Evolutionary conservation across 2,797 vertebrate genomes (phyloP).

Genomic region (Forpus xanthops): DNA sequence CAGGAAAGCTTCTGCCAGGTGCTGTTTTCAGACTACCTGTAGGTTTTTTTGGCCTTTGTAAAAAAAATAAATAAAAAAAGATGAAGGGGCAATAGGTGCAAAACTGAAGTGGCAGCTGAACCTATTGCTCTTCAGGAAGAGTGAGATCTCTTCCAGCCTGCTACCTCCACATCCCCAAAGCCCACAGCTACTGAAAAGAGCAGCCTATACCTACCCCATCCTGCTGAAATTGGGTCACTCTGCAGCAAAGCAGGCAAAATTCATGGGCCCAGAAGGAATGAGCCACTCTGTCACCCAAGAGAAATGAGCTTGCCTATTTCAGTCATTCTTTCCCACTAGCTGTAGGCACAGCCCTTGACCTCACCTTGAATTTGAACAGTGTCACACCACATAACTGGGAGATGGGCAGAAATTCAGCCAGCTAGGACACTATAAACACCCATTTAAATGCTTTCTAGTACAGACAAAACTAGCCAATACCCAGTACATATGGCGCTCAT

Average conservation of each 20-base stretch:
- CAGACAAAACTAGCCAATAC: background rate
- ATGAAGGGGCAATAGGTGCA: background rate
- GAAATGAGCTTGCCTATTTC: background rate
- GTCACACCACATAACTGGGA: background rate
- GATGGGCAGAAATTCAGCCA: background rate
- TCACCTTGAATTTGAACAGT: background rate
- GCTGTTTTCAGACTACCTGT: background rate
- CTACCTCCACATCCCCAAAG: background rate
- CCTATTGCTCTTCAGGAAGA: background rate
- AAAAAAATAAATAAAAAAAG: background rate
- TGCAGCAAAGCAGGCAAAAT: constrained; percentile 1
- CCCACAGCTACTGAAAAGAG: background rate
- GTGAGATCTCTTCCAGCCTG: background rate
- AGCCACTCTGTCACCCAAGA: background rate
- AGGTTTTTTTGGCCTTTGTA: background rate
- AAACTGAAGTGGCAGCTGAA: background rate
- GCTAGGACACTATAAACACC: background rate
- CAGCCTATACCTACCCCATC: background rate
- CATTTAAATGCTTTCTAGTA: background rate
- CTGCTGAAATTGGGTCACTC: background rate
- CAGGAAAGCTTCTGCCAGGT: background rate
- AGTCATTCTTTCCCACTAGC: background rate
- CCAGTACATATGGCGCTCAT: background rate
- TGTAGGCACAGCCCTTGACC: constrained; percentile 18
- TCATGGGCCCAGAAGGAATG: background rate